Evolutionary conservation across 2,113 vertebrate species (phyloP), one percentile per base, ranked within the genome.

Genomic region (Gambusia holbrooki): DNA sequence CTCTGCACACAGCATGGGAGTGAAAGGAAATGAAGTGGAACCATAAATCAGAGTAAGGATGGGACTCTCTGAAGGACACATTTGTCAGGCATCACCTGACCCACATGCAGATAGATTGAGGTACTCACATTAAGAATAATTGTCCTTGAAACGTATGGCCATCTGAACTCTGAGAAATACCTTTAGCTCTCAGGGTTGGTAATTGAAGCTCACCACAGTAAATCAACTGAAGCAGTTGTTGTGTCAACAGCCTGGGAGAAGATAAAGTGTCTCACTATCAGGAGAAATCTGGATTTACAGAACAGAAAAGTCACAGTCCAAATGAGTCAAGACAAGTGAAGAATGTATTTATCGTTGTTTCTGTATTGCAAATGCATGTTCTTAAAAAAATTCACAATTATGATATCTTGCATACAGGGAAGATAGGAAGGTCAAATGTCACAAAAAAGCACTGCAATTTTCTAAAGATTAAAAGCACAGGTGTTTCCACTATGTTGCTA

Each of bases 81-180:
- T 93, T 92, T 90, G 90, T 91, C 91, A 92, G 88, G 90, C 81
- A 63, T 84, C 72, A 73, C 78, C 83, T 85, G 69, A 92, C 88
- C 90, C 84, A 88, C 89, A 94, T 94, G 93, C 92, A 94, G 92
- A 94, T 94, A 82, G 92, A 92, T 94, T 85, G 81, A 92, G 83
- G 84, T 80, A 77, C 87, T 90, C 85, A 88, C 92, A 93, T 94
- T 93, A 93, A 92, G 90, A 90, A 92, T 93, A 93, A 92, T 92
- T 92, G 90, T 90, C 91, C 92, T 93, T 92, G 92, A 92, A 92
- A 92, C 79, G 86, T 92, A 93, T 92, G 89, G 80, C 85, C 72
- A 83, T 86, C 73, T 73, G n/a, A 78, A 81, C 82, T 85, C 86
- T 87, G 84, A 92, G 88, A 84, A 85, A 92, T 88, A 89, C 89